Evolutionary conservation across 2,113 vertebrate species (phyloP).

Genomic region (Epinephelus moara): DNA sequence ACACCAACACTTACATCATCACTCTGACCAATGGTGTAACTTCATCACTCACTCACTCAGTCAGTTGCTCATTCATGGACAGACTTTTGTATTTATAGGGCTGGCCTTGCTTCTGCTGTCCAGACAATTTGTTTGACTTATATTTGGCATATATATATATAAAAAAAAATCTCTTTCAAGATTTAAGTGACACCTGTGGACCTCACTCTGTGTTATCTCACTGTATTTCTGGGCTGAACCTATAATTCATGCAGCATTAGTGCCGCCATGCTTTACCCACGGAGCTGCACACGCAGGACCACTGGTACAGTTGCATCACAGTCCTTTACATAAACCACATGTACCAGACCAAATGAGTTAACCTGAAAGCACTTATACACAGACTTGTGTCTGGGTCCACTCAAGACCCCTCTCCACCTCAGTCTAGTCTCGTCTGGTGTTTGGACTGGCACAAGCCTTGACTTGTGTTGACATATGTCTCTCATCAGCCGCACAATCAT

Average conservation of each 20-base stretch:
- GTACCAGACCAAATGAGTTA: slow-evolving; percentile 21
- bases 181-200: neutral
- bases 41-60: too few species aligned
- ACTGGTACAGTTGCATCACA: neutral
- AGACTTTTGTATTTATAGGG: too few species aligned
- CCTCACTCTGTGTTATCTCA: too few species aligned
- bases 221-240: neutral
- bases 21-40: too few species aligned
- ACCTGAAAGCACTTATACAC: slow-evolving; percentile 8
- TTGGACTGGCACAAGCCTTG: slow-evolving; percentile 30
- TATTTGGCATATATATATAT: too few species aligned
- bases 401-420: slow-evolving; percentile 13
- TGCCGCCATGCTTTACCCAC: neutral
- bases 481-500: slow-evolving; percentile 30
- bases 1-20: too few species aligned
- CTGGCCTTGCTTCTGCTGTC: too few species aligned
- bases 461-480: slow-evolving; percentile 35
- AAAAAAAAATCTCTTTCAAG: too few species aligned
- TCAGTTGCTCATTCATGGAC: too few species aligned
- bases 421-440: slow-evolving; percentile 30
- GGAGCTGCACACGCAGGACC: neutral
- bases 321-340: neutral
- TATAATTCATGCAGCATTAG: neutral
- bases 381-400: slow-evolving; percentile 27
- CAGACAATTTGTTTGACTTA: too few species aligned